phyloP scores from a whole-genome alignment of 2,888 invertebrate species.

The Oscheius sp. region DNA sequence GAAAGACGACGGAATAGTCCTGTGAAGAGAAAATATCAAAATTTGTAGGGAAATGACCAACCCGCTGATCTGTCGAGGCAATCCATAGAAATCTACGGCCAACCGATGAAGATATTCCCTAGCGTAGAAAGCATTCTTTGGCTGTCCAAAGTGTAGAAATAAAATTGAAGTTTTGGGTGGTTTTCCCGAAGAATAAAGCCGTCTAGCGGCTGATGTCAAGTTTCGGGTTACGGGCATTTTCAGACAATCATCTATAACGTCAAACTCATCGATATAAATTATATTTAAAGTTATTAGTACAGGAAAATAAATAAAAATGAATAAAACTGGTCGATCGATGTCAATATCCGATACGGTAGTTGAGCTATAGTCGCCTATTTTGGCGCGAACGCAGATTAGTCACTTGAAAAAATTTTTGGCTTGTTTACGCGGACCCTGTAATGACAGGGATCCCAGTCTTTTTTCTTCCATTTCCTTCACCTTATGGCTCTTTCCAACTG shows the following conservation, averaged over 20 bases:
- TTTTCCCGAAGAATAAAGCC: slow-evolving; percentile 4
- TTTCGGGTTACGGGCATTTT: slow-evolving; percentile 14
- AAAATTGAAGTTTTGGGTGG: slow-evolving; percentile 26
- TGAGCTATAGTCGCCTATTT: not conserved
- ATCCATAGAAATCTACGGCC: slow-evolving; percentile 35
- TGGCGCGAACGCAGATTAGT: slow-evolving; percentile 30
- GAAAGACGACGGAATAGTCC: slow-evolving; percentile 38
- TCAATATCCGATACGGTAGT: slow-evolving; percentile 12
- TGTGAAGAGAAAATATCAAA: slow-evolving; percentile 30
- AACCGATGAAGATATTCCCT: slow-evolving; percentile 45
- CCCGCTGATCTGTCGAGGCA: slow-evolving; percentile 46
- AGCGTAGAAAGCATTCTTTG: slow-evolving; percentile 62
- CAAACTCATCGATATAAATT: not conserved
- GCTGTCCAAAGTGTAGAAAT: slow-evolving; percentile 47
- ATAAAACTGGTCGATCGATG: not conserved
- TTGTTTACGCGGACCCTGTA: slow-evolving; percentile 20
- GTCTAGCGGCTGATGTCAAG: not conserved
- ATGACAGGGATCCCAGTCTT: not conserved
- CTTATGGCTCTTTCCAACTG: not conserved
- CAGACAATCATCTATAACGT: slow-evolving; percentile 4
- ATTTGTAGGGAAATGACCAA: slow-evolving; percentile 18
- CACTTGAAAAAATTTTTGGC: slow-evolving; percentile 28
- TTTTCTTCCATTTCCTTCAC: not conserved
- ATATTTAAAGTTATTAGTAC: not conserved
- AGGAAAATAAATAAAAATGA: slow-evolving; percentile 11